A percentile compares a stretch with the other conserved stretches of the same genome.
Evolutionary conservation across 2,888 invertebrate species (phyloP).

Genomic region (Phortica magna): DNA sequence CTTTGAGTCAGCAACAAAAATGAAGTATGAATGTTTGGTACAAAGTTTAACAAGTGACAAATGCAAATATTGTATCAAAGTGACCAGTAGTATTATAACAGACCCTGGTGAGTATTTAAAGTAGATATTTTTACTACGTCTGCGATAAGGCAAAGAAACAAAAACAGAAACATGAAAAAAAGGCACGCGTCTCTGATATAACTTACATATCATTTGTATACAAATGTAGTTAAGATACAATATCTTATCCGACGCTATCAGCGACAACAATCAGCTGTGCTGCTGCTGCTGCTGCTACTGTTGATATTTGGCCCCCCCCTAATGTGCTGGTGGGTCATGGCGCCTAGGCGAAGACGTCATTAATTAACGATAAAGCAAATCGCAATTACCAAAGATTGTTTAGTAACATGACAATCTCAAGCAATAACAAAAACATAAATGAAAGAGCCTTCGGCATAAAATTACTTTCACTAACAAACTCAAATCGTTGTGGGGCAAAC

Average conservation of each 20-base stretch:
- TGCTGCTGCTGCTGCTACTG: constrained; percentile 44
- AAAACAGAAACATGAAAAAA: too few relatives aligned
- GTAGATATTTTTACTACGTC: neutral
- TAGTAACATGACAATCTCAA: too few relatives aligned
- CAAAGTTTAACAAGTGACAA: neutral
- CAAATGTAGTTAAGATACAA: constrained; percentile 65
- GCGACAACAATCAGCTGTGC: constrained; percentile 61
- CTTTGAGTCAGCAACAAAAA: neutral
- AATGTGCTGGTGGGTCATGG: constrained; percentile 30
- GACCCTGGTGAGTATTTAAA: neutral
- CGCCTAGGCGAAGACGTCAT: neutral
- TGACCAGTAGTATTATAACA: neutral
- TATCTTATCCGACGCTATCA: constrained; percentile 72
- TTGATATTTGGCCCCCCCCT: too few relatives aligned
- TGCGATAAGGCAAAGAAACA: neutral
- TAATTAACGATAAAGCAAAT: neutral
- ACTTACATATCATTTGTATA: neutral
- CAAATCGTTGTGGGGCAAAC: neutral
- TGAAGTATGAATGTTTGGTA: neutral
- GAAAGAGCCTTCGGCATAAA: neutral
- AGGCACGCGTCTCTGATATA: neutral
- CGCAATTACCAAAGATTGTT: too few relatives aligned
- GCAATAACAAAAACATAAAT: too few relatives aligned
- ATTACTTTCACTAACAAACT: neutral
- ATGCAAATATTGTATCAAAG: neutral